Evolutionary conservation across 2,113 vertebrate species (phyloP).

Genomic region (Aspidoscelis tigris): DNA sequence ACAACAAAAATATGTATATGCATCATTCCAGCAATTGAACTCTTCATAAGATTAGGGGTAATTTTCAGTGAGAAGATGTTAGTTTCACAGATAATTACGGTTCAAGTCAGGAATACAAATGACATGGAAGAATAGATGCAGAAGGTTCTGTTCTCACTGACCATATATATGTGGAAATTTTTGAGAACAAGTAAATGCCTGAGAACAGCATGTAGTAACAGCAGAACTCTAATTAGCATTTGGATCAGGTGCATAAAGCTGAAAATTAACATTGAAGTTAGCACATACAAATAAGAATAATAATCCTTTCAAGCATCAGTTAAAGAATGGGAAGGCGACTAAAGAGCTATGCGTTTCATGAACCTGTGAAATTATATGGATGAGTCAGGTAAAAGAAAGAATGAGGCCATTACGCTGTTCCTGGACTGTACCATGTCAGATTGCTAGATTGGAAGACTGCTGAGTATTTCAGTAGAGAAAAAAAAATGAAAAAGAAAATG

Average conservation of each 20-base stretch:
- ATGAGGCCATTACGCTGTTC: neutral
- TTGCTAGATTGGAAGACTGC: neutral
- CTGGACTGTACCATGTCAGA: neutral
- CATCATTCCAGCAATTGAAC: constrained; percentile 41
- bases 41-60: constrained; percentile 45
- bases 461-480: too few species aligned
- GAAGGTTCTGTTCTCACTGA: constrained; percentile 46
- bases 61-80: constrained; percentile 48
- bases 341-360: too few species aligned
- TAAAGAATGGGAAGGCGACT: neutral
- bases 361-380: neutral
- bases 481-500: too few species aligned
- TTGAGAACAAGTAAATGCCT: constrained; percentile 34
- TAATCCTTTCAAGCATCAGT: neutral
- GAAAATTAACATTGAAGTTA: constrained; percentile 41
- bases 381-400: neutral
- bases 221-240: constrained; percentile 44
- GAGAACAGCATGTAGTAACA: constrained; percentile 35
- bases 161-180: constrained; percentile 4
- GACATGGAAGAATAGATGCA: constrained; percentile 44
- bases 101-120: constrained; percentile 52
- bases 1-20: constrained; percentile 37
- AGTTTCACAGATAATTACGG: constrained; percentile 52
- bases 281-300: constrained; percentile 12
- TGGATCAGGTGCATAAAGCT: neutral